Evolutionary conservation across 2,797 vertebrate genomes (phyloP).

Genomic region (Furcifer pardalis): DNA sequence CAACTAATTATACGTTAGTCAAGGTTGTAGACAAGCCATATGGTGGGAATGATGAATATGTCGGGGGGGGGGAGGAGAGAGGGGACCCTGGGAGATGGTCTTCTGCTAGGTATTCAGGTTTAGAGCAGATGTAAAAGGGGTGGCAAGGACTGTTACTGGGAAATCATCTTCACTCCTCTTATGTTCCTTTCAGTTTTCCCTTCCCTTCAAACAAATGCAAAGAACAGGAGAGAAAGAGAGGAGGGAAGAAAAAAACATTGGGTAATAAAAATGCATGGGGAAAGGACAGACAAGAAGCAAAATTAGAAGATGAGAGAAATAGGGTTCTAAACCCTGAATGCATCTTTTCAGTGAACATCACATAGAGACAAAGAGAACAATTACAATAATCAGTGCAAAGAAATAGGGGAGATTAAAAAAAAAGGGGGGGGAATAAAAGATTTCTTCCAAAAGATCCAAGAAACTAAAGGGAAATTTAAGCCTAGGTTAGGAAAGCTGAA

Average conservation of each 20-base stretch:
- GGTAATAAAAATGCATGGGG: not conserved
- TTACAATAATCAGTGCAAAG: no score
- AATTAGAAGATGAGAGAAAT: no score
- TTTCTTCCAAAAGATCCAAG: no score
- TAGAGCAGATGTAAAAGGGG: not conserved
- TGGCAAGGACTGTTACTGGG: not conserved
- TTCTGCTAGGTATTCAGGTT: not conserved
- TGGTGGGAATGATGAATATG: not conserved
- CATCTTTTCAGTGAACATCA: no score
- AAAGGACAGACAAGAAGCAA: no score
- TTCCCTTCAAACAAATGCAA: slow-evolving; percentile 8
- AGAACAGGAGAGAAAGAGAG: not conserved
- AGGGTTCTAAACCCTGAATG: no score
- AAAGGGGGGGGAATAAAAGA: no score
- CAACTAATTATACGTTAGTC: not conserved
- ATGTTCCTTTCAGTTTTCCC: not conserved
- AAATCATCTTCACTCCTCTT: not conserved
- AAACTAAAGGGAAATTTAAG: no score
- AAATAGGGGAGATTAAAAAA: no score
- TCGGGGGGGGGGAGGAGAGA: no score
- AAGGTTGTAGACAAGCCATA: not conserved
- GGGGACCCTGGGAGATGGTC: not conserved
- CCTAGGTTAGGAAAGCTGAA: no score
- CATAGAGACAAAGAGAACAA: no score
- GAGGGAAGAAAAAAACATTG: slow-evolving; percentile 38